Conservation (phyloP, 2,797 vertebrate species). For the Oreortyx pictus region DNA sequence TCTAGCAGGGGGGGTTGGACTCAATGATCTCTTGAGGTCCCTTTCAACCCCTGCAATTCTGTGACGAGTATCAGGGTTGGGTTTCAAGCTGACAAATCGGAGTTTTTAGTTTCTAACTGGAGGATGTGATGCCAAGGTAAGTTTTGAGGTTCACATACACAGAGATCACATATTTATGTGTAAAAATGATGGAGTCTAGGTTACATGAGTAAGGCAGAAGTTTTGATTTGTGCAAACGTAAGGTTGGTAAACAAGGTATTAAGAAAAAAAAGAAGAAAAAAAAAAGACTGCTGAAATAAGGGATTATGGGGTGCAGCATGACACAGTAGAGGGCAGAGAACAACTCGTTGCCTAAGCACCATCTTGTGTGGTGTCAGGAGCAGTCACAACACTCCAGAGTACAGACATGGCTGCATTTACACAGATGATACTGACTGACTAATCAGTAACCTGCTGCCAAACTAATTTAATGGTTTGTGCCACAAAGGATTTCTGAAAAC, state of each 20-base stretch:
- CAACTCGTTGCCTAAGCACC: not conserved
- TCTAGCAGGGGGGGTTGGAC: too few species aligned
- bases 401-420: not conserved
- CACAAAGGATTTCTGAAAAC: not conserved
- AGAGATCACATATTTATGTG: not conserved
- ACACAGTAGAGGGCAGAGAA: not conserved
- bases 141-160: not conserved
- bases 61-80: not conserved
- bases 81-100: not conserved
- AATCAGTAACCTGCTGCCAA: not conserved
- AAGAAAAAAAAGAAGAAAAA: accelerated
- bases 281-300: not conserved
- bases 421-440: not conserved
- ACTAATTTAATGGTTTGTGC: not conserved
- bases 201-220: not conserved
- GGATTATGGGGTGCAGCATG: not conserved
- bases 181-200: not conserved
- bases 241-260: accelerated
- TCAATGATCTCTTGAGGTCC: too few species aligned
- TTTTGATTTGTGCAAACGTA: not conserved
- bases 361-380: not conserved
- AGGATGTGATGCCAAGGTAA: not conserved
- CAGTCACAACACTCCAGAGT: too few species aligned
- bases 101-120: not conserved
- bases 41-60: too few species aligned